Conservation (phyloP, 1,140 invertebrate genomes). For the Probaryconus sp. region DNA sequence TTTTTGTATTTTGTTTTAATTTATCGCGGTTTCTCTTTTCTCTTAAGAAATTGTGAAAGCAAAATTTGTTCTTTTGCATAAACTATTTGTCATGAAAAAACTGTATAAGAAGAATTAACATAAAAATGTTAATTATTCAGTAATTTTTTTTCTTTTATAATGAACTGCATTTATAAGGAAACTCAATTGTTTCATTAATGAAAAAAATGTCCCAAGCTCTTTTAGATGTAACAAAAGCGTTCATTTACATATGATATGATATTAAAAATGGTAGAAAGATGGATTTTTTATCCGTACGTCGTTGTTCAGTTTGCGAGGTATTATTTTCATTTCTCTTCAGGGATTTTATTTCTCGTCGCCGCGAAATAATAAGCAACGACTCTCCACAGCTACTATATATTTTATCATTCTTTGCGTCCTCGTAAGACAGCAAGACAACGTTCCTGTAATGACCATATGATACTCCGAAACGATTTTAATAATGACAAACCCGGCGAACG, state of each 20-base stretch:
- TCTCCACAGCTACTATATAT: slow-evolving; percentile 20
- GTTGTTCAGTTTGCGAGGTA: slow-evolving; percentile 29
- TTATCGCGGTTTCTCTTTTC: no score
- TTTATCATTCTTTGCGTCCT: not conserved
- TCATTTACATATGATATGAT: slow-evolving; percentile 24
- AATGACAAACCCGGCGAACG: slow-evolving; percentile 9
- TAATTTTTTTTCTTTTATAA: no score
- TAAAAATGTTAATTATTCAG: no score
- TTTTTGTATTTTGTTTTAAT: no score
- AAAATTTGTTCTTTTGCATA: no score
- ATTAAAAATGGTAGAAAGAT: slow-evolving; percentile 17
- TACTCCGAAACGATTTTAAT: slow-evolving; percentile 17
- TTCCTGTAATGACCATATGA: slow-evolving; percentile 27
- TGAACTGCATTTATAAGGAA: no score
- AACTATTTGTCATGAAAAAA: no score
- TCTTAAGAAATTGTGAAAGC: no score
- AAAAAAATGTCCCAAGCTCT: not conserved
- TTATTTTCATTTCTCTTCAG: slow-evolving; percentile 46
- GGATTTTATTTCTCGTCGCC: slow-evolving; percentile 38
- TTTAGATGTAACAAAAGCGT: slow-evolving; percentile 4
- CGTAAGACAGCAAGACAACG: slow-evolving; percentile 13
- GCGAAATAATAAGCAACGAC: slow-evolving; percentile 42
- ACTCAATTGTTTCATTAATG: no score
- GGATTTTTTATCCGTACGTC: slow-evolving; percentile 20
- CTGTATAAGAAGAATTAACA: no score